Evolutionary conservation across 2,113 vertebrate genomes (phyloP), one percentile per base, ranked within the genome.

Genomic region (Protobothrops mucrosquamatus): DNA sequence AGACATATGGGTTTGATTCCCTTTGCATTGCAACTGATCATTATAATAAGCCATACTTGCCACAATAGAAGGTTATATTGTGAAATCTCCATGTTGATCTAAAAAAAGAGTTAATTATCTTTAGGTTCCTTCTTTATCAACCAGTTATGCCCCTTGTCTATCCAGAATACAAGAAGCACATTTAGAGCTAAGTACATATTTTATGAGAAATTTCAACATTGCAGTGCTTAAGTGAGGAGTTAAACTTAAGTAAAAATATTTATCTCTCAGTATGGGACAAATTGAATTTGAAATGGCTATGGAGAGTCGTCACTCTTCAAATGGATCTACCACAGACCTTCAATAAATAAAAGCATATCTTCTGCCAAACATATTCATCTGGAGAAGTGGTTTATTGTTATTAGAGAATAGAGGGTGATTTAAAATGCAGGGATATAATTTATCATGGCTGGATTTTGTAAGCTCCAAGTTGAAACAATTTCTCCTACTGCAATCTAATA

Each of bases 241-340:
- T 95, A 94, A 93, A 89, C 9, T 74, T 85, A 92, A 96, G 91
- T 91, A 94, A 94, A 97, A 94, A 95, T 92, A 93, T 96, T 96
- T 97, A 94, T 95, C 93, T 96, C 89, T 48, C 85, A 89, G 85
- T 87, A 43, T 94, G 85, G 64, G 93, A 95, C 54, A 95, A 96
- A 96, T 91, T 94, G 93, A 91, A 95, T 96, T 93, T 94, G 92
- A 97, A 95, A 92, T 20, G 10, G 85, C 85, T 94, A 91, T 87
- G 91, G 56, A 94, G 51, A 57, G 55, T 87, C n/a, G 55, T 94
- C 95, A 95, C 94, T 96, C 94, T 97, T 97, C 95, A 95, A 87
- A 97, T 29, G 89, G 90, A 93, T 64, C 29, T 87, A 93, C 94
- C 0, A 18, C 46, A 85, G 91, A 39, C 91, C 92, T 94, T 88